Conservation (phyloP, 23 tunicate species). For the Clavelina lepadiformis region DNA sequence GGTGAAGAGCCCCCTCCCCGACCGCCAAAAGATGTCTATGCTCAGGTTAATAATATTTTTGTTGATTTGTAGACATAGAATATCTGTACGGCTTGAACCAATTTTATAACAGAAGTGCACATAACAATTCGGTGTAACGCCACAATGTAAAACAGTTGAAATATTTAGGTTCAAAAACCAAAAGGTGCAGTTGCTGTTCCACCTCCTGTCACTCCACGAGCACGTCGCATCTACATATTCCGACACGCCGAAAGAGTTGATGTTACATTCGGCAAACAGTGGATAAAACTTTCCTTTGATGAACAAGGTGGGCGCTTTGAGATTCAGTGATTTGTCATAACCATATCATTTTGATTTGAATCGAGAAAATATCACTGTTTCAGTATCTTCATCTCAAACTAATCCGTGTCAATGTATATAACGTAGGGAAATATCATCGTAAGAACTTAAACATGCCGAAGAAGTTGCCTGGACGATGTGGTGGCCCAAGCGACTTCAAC, state of each 20-base stretch:
- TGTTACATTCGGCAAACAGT: slow-evolving; percentile 87
- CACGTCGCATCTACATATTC: slow-evolving; percentile 77
- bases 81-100: too few relatives aligned
- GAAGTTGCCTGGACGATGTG: slow-evolving; percentile 61
- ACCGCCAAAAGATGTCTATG: slow-evolving; percentile 66
- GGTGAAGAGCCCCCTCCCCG: slow-evolving; percentile 33
- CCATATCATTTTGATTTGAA: too few relatives aligned
- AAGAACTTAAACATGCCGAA: slow-evolving; percentile 89
- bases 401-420: too few relatives aligned
- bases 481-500: slow-evolving; percentile 58
- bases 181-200: slow-evolving; percentile 37
- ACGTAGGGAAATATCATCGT: slow-evolving; percentile 76
- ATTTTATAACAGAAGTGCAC: too few relatives aligned
- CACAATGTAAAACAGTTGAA: neutral
- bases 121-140: too few relatives aligned
- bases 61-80: too few relatives aligned
- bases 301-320: slow-evolving; percentile 54
- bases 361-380: too few relatives aligned
- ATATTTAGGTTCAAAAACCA: slow-evolving; percentile 70
- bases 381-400: too few relatives aligned
- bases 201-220: slow-evolving; percentile 18
- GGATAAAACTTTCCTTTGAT: slow-evolving; percentile 85
- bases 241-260: slow-evolving; percentile 95
- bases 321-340: too few relatives aligned
- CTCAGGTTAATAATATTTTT: slow-evolving; percentile 21